These are phyloP conservation scores for Pollenia amentaria DNA, from an alignment of 2,888 invertebrate species.

Conservation along the genomic window DNA sequence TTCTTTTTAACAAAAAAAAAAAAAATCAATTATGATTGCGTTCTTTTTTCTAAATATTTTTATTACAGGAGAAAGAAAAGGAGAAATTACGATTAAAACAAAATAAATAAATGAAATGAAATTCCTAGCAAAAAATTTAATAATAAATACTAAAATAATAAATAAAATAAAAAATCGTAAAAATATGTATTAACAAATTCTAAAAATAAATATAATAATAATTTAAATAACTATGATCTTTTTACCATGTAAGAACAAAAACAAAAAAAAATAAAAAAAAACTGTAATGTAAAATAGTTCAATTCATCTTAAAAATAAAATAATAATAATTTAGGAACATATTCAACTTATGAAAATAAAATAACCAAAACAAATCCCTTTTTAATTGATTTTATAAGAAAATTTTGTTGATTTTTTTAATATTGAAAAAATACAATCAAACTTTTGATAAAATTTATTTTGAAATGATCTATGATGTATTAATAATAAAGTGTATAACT, in stretches of 20 bases:
- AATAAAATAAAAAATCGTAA: slow-evolving; percentile 62
- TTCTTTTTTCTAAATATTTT: slow-evolving; percentile 74
- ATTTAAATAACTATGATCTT: slow-evolving; percentile 66
- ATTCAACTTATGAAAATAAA: slow-evolving; percentile 17
- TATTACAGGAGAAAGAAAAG: slow-evolving; percentile 84
- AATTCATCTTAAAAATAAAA: slow-evolving; percentile 56
- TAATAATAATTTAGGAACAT: slow-evolving; percentile 40
- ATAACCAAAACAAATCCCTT: slow-evolving; percentile 3
- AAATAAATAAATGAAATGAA: slow-evolving; percentile 70
- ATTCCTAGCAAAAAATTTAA: slow-evolving; percentile 69
- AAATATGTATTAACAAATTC: slow-evolving; percentile 68
- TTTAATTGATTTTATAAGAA: slow-evolving; percentile 35
- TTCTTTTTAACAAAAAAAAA: slow-evolving; percentile 16
- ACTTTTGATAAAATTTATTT: slow-evolving; percentile 56
- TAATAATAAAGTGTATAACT: neutral
- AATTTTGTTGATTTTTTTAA: neutral
- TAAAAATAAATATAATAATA: slow-evolving; percentile 52
- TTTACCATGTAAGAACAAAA: slow-evolving; percentile 71
- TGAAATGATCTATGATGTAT: slow-evolving; percentile 34
- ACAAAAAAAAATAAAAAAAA: slow-evolving; percentile 32
- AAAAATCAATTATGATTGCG: slow-evolving; percentile 54
- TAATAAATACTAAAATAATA: slow-evolving; percentile 63
- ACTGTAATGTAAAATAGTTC: slow-evolving; percentile 68
- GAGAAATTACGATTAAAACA: slow-evolving; percentile 83
- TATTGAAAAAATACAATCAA: slow-evolving; percentile 6